Conservation (phyloP, 2,113 vertebrate species). For the Dipodomys stephensi region DNA sequence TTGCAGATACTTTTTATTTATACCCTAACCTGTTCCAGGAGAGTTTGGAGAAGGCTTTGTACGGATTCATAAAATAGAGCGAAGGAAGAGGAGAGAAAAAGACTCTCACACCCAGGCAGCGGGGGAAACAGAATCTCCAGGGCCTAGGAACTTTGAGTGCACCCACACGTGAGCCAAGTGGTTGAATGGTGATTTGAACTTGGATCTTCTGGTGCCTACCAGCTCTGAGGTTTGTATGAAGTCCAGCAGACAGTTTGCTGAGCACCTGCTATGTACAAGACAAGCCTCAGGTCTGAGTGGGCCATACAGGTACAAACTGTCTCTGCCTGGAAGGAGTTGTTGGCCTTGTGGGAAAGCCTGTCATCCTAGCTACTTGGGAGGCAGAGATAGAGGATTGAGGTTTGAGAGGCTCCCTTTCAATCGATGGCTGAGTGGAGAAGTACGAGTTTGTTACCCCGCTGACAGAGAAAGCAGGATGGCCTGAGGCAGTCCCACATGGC, state of each 20-base stretch:
- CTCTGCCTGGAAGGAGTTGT: background rate
- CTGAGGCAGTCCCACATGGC: too few relatives aligned
- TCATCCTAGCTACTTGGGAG: too few relatives aligned
- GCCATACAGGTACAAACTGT: rapidly evolving
- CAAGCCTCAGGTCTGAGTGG: too few relatives aligned
- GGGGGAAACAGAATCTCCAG: background rate
- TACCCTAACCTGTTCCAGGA: background rate
- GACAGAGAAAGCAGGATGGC: too few relatives aligned
- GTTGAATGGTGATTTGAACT: background rate
- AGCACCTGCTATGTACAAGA: background rate
- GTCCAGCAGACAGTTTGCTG: background rate
- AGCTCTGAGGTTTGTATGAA: background rate
- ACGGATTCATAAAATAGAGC: slow-evolving; percentile 46
- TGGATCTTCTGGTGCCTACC: background rate
- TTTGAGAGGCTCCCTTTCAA: too few relatives aligned
- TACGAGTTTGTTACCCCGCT: too few relatives aligned
- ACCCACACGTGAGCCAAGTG: background rate
- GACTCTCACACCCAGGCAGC: background rate
- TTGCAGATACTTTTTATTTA: slow-evolving; percentile 70
- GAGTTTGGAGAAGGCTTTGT: slow-evolving; percentile 55
- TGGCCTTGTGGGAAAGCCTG: background rate
- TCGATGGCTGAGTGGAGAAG: too few relatives aligned
- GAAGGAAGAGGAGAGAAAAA: slow-evolving; percentile 21
- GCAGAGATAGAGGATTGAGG: too few relatives aligned
- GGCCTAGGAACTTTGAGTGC: background rate